Base-by-base conservation (phyloP, 2,888 invertebrate species). In the Chloroclysta siterata region DNA sequence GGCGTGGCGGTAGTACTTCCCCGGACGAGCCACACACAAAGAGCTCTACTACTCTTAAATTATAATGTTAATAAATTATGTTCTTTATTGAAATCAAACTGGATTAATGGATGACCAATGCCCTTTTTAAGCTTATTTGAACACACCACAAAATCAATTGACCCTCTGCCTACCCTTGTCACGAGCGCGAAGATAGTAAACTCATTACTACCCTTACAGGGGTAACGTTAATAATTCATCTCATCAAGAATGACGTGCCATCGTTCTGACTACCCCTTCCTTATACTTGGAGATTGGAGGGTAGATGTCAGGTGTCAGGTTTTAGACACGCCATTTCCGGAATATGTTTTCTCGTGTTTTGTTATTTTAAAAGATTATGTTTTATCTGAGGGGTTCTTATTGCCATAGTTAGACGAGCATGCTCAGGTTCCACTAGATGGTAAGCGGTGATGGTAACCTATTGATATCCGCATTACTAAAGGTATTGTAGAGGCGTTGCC, bases 171-270 rank as follows among this genome's bases (percentile, higher is more conserved):
- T 66, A 63, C 69, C 70, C 73, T 71, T 62, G 71, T 71, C 71
- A 68, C 70, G 60, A 70, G 62, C 66, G 66, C 70, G 68, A 72
- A 77, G 74, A 78, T 76, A 73, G 66, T 68, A 60, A 74, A 72
- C 71, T 76, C 69, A 72, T 76, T 72, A 72, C 65, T 70, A 67
- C 71, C 69, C 72, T 69, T 65, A 64, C 48, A 64, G 62, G 73
- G 73, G 72, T 74, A 73, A 76, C 70, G 76, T 74, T 70, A 69
- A 75, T 74, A 69, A 74, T 75, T 77, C 72, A 74, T 76, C 60
- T 67, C 63, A 57, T 63, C 55, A 56, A 63, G 67, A 15, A 51
- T 58, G 66, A 65, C 70, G 71, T 70, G 71, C 72, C 71, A 72
- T 69, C 67, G 59, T 65, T 44, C 14, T 53, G 50, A 57, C 60